Conservation (phyloP, 2,888 invertebrate species). For the Pachycephus smyrnensis region DNA sequence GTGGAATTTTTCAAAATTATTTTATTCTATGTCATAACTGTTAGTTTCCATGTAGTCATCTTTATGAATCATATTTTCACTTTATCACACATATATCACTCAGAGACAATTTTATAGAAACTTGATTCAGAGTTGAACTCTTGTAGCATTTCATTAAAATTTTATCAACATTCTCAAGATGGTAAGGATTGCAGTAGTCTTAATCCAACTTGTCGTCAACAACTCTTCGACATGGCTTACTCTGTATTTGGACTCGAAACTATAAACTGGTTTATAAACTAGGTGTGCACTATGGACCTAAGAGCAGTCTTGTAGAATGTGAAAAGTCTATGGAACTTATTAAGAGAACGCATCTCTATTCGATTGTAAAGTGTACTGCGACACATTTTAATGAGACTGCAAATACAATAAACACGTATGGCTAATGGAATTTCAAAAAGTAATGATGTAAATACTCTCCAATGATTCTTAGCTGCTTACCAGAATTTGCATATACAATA, state of each 20-base stretch:
- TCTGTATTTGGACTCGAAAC: neutral
- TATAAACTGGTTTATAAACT: neutral
- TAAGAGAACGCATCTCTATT: neutral
- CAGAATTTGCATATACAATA: neutral
- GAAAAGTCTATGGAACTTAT: neutral
- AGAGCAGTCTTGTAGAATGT: neutral
- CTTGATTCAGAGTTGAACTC: neutral
- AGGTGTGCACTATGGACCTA: neutral
- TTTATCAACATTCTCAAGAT: neutral
- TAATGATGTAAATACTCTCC: neutral
- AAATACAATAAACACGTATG: neutral
- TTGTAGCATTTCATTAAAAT: neutral
- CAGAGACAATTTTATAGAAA: neutral
- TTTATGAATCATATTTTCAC: neutral
- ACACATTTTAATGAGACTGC: neutral
- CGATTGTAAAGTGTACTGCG: neutral
- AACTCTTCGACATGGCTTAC: neutral
- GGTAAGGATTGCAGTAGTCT: neutral
- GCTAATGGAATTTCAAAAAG: neutral
- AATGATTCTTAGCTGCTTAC: neutral
- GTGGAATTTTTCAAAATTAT: neutral
- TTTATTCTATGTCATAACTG: neutral
- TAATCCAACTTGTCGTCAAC: neutral
- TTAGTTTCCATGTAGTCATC: neutral
- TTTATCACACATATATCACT: neutral